Evolutionary conservation across 2,888 invertebrate species (phyloP).

Genomic region (Nycteola revayana): DNA sequence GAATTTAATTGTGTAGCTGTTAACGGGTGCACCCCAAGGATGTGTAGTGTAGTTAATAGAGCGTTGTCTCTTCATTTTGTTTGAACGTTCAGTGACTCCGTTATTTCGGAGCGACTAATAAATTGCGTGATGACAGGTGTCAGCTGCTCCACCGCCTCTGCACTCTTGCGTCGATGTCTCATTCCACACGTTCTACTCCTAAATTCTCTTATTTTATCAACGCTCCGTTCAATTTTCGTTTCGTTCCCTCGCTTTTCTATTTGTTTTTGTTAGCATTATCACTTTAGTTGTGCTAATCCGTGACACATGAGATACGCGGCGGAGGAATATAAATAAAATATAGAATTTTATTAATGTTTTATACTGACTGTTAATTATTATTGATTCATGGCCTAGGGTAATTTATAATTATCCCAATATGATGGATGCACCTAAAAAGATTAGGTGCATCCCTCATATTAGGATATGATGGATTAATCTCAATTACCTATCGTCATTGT

Average conservation of each 20-base stretch:
- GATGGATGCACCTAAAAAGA: too few relatives aligned
- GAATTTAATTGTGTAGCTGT: slow-evolving; percentile 65
- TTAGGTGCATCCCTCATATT: too few relatives aligned
- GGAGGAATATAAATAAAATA: too few relatives aligned
- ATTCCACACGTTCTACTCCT: slow-evolving; percentile 80
- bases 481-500: too few relatives aligned
- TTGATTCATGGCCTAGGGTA: too few relatives aligned
- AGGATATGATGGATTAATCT: too few relatives aligned
- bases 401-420: too few relatives aligned
- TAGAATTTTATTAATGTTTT: too few relatives aligned
- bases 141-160: slow-evolving; percentile 81
- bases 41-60: slow-evolving; percentile 76
- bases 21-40: slow-evolving; percentile 61
- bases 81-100: slow-evolving; percentile 76
- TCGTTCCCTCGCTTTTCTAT: slow-evolving; percentile 66
- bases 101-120: slow-evolving; percentile 81
- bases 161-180: slow-evolving; percentile 82
- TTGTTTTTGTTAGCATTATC: slow-evolving; percentile 66
- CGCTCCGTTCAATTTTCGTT: slow-evolving; percentile 79
- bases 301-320: slow-evolving; percentile 26
- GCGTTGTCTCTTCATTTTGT: slow-evolving; percentile 78
- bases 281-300: slow-evolving; percentile 52
- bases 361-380: too few relatives aligned
- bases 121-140: slow-evolving; percentile 82
- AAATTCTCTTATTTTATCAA: slow-evolving; percentile 81